A percentile compares a stretch with the other conserved stretches of the same genome.
Conservation (phyloP, 1,140 invertebrate species). For the Drosophila burlai region DNA sequence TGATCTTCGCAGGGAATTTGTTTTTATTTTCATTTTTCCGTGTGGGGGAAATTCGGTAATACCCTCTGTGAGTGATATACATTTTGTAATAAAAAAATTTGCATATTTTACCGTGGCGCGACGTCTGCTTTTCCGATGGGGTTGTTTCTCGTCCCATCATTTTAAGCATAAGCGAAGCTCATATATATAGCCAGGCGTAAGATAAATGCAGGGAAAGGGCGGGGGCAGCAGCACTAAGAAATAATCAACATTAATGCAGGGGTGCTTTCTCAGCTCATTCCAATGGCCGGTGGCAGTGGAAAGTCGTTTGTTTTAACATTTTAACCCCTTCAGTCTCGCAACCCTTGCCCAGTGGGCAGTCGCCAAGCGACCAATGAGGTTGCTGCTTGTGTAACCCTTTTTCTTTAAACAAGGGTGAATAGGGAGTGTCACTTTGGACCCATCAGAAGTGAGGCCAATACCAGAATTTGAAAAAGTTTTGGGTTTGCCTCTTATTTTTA, state of each 20-base stretch:
- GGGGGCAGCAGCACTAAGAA: not conserved
- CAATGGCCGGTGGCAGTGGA: slow-evolving; percentile 10
- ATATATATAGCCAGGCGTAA: slow-evolving; percentile 2
- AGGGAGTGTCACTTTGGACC: slow-evolving; percentile 36
- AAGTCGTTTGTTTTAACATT: slow-evolving; percentile 56
- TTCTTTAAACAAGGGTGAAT: slow-evolving; percentile 29
- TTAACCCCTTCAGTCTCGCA: slow-evolving; percentile 61
- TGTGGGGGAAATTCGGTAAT: not conserved
- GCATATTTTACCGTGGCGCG: slow-evolving; percentile 51
- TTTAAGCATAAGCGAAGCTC: slow-evolving; percentile 16
- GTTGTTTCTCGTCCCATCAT: slow-evolving; percentile 38
- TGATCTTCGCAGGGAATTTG: not conserved
- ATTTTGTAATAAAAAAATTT: slow-evolving; percentile 64
- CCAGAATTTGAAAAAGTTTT: slow-evolving; percentile 28
- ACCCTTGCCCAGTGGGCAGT: slow-evolving; percentile 65
- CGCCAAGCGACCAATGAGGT: slow-evolving; percentile 48
- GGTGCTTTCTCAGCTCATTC: slow-evolving; percentile 15
- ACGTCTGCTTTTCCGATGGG: slow-evolving; percentile 45
- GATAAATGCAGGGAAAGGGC: not conserved
- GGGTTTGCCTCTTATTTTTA: slow-evolving; percentile 10
- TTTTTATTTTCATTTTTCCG: not conserved
- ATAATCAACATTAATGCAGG: slow-evolving; percentile 15
- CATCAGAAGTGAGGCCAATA: slow-evolving; percentile 4
- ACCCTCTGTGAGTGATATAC: slow-evolving; percentile 8
- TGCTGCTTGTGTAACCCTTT: slow-evolving; percentile 60